These are phyloP conservation scores for Hippoglossus stenolepis DNA, from an alignment of 2,113 vertebrate species.

Conservation along the genomic window DNA sequence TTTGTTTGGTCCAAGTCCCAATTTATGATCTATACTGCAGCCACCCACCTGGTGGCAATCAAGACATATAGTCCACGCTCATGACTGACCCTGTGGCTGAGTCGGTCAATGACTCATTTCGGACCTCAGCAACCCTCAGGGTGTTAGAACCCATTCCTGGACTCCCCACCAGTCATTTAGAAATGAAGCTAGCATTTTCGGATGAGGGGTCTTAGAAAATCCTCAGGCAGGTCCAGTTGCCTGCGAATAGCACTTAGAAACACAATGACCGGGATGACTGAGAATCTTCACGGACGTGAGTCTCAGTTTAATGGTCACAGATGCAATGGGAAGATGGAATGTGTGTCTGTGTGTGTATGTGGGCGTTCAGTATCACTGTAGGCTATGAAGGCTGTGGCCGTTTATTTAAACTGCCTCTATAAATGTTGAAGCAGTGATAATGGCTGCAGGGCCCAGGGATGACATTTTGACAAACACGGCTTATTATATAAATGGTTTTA, in stretches of 20 bases:
- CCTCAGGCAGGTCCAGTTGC: background rate
- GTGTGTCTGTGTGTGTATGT: background rate
- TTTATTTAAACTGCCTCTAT: conserved; percentile 82
- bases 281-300: background rate
- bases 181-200: background rate
- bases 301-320: conserved; percentile 20
- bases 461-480: conserved; percentile 82
- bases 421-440: conserved; percentile 80
- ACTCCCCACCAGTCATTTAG: background rate
- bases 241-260: background rate
- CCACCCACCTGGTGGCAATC: too few relatives aligned
- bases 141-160: background rate
- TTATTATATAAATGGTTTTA: conserved; percentile 84
- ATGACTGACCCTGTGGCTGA: background rate
- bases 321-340: conserved; percentile 12
- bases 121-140: background rate
- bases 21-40: too few relatives aligned
- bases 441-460: conserved; percentile 69
- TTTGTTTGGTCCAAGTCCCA: too few relatives aligned
- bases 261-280: background rate
- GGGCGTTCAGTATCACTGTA: conserved; percentile 61
- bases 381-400: conserved; percentile 58
- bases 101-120: background rate
- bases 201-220: background rate
- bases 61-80: too few relatives aligned